These are phyloP conservation scores for Edolisoma coerulescens DNA, from an alignment of 2,113 vertebrate genomes.

Conservation along the genomic window DNA sequence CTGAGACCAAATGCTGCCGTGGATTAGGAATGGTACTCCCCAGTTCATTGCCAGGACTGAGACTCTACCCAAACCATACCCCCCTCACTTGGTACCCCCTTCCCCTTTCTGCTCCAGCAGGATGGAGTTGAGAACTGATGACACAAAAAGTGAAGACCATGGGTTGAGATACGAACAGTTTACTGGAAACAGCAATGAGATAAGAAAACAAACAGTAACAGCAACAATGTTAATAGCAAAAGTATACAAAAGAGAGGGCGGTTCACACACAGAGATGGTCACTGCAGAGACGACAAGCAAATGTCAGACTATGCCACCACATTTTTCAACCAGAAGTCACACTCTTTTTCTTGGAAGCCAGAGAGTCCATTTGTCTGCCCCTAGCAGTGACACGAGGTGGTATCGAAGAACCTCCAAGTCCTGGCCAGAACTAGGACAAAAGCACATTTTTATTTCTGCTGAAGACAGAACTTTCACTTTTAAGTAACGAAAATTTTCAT, in stretches of 20 bases:
- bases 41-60: rapidly evolving
- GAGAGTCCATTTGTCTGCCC: background rate
- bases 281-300: background rate
- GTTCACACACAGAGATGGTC: background rate
- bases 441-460: background rate
- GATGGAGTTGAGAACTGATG: background rate
- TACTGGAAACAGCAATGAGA: background rate
- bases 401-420: background rate
- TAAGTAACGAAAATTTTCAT: background rate
- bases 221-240: background rate
- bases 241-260: background rate
- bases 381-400: background rate
- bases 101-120: background rate
- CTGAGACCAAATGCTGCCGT: background rate
- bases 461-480: background rate
- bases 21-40: background rate
- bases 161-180: rapidly evolving
- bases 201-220: background rate
- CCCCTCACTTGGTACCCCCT: rapidly evolving
- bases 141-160: background rate
- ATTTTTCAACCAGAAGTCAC: background rate
- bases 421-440: background rate
- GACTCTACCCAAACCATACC: background rate
- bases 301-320: background rate
- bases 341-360: background rate